Evolutionary conservation across 2,113 vertebrate species (phyloP).

Genomic region (Apistogramma diplotaenia): DNA sequence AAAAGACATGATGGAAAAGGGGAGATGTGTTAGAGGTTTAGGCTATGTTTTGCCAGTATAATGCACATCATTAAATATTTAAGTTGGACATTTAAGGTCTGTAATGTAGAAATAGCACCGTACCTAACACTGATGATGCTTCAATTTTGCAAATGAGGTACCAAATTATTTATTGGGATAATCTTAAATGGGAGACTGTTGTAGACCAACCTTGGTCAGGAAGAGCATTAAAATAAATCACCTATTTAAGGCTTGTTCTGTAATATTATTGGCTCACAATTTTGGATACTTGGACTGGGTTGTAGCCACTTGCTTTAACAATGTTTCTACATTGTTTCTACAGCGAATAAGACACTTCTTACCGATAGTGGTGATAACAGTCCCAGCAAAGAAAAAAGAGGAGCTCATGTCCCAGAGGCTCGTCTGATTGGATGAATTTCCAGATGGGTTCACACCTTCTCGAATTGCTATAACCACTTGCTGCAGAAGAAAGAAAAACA

Average conservation of each 20-base stretch:
- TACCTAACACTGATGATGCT: background rate
- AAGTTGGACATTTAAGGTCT: background rate
- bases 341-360: constrained; percentile 59
- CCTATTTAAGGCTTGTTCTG: background rate
- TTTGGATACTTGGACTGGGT: background rate
- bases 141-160: background rate
- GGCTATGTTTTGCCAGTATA: background rate
- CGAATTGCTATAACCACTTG: constrained; percentile 95
- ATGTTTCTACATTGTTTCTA: background rate
- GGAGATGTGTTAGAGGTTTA: background rate
- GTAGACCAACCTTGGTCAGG: background rate
- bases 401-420: constrained; percentile 99
- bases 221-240: background rate
- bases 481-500: constrained; percentile 67
- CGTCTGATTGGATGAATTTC: constrained; percentile 88
- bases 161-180: background rate
- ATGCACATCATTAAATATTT: background rate
- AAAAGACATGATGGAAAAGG: background rate
- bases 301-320: background rate
- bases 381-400: constrained; percentile 99
- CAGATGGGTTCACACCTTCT: constrained; percentile 92
- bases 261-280: background rate
- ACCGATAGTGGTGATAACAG: constrained; percentile 99
- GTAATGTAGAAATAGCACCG: background rate
- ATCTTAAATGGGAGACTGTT: background rate